A percentile compares a stretch with the other conserved stretches of the same genome.
These are phyloP conservation scores for Dicyrtoma fusca DNA, from an alignment of 2,888 invertebrate genomes.

Conservation along the genomic window DNA sequence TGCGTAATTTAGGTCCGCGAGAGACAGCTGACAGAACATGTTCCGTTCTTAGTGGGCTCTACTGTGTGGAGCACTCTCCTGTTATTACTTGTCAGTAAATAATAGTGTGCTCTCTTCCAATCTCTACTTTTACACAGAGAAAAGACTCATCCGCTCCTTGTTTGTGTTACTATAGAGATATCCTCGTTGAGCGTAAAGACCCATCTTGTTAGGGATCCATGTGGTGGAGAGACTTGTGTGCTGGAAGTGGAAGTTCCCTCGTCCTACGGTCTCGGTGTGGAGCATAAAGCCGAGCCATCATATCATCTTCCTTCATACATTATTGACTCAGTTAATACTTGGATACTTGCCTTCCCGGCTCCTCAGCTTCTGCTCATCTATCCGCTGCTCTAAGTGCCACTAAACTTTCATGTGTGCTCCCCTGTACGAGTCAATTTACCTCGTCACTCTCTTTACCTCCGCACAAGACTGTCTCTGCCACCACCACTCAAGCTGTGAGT, in stretches of 20 bases:
- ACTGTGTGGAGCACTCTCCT: conserved; percentile 10
- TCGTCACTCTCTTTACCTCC: background rate
- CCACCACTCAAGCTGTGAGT: background rate
- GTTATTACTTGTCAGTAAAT: conserved; percentile 33
- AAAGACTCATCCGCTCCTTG: conserved; percentile 25
- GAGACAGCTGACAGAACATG: conserved; percentile 47
- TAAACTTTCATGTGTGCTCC: conserved; percentile 6
- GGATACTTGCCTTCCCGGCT: background rate
- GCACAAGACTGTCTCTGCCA: background rate
- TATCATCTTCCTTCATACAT: conserved; percentile 16
- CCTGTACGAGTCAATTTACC: conserved; percentile 8
- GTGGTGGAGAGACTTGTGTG: no score
- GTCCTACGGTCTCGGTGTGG: no score
- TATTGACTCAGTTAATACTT: conserved; percentile 23
- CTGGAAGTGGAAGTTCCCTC: no score
- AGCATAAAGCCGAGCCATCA: background rate
- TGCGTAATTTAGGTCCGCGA: conserved; percentile 45
- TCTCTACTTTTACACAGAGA: conserved; percentile 16
- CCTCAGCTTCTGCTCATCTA: background rate
- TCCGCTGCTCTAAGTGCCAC: conserved; percentile 1
- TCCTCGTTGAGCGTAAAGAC: no score
- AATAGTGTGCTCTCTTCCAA: conserved; percentile 30
- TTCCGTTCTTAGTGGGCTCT: conserved; percentile 35
- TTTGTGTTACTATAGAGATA: conserved; percentile 14
- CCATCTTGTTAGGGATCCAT: no score